A percentile compares a stretch with the other conserved stretches of the same genome.
These are phyloP conservation scores for Nomada hirtipes DNA, from an alignment of 2,888 invertebrate species.

Conservation along the genomic window DNA sequence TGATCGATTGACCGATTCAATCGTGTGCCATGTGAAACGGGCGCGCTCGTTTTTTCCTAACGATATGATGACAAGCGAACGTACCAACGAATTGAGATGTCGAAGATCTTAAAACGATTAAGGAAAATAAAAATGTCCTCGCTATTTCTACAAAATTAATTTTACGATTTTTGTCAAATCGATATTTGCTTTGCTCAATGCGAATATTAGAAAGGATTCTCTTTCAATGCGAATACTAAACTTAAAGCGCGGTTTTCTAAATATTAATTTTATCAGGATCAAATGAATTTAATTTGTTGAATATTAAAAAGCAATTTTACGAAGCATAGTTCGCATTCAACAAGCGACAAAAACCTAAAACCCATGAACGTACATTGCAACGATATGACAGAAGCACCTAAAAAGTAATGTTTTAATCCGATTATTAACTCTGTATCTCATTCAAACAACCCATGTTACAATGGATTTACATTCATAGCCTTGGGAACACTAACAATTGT, in stretches of 20 bases:
- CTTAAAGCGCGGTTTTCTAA: too few relatives aligned
- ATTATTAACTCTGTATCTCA: background rate
- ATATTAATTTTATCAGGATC: too few relatives aligned
- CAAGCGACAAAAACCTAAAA: background rate
- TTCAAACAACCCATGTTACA: background rate
- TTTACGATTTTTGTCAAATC: too few relatives aligned
- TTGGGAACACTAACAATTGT: too few relatives aligned
- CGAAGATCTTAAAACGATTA: background rate
- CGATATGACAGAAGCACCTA: background rate
- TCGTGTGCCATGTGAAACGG: constrained; percentile 68
- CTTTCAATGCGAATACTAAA: too few relatives aligned
- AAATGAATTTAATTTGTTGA: too few relatives aligned
- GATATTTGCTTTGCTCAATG: too few relatives aligned
- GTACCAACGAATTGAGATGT: background rate
- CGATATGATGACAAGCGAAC: background rate
- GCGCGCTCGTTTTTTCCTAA: background rate
- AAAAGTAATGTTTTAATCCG: background rate
- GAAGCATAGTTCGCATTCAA: too few relatives aligned
- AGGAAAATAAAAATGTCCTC: background rate
- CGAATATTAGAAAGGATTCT: too few relatives aligned
- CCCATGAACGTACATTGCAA: background rate
- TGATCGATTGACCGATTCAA: constrained; percentile 60
- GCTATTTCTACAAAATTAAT: background rate
- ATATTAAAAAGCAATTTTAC: too few relatives aligned
- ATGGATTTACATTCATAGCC: background rate